Percentiles rank a stretch among this genome's conserved stretches.
Conservation (phyloP, 2,797 vertebrate genomes). For the Darevskia nairensis region DNA sequence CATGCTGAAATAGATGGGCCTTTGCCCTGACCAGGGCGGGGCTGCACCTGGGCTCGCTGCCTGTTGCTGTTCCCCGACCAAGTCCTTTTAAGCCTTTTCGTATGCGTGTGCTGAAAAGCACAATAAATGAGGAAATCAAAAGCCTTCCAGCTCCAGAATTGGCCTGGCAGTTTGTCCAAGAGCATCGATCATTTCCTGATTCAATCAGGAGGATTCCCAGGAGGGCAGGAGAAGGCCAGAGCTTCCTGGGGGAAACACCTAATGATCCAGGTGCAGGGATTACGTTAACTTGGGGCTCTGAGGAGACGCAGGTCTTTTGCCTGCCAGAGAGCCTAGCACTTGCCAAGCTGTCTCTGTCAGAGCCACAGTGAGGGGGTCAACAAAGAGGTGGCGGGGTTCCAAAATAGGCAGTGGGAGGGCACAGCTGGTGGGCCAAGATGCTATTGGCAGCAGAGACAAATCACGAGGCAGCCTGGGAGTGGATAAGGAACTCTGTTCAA, state of each 20-base stretch:
- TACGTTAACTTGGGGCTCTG: fast-evolving
- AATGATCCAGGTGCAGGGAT: background rate
- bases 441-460: background rate
- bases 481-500: background rate
- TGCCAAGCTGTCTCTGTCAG: background rate
- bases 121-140: conserved; percentile 39
- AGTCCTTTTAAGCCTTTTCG: background rate
- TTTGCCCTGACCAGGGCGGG: background rate
- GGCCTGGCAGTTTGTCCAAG: conserved; percentile 2
- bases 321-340: background rate
- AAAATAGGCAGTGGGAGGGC: too few relatives aligned
- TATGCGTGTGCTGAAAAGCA: background rate
- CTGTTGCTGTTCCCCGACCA: background rate
- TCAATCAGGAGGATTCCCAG: conserved; percentile 45
- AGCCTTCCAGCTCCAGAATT: conserved; percentile 13
- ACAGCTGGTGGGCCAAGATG: background rate
- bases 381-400: background rate
- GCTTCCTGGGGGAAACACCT: background rate
- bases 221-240: background rate
- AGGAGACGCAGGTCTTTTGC: background rate
- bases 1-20: background rate
- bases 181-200: conserved; percentile 69
- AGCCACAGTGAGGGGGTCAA: background rate
- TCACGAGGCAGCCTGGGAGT: background rate
- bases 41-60: background rate